These are phyloP conservation scores for Microchrysa polita DNA, from an alignment of 2,888 invertebrate genomes.

Conservation along the genomic window DNA sequence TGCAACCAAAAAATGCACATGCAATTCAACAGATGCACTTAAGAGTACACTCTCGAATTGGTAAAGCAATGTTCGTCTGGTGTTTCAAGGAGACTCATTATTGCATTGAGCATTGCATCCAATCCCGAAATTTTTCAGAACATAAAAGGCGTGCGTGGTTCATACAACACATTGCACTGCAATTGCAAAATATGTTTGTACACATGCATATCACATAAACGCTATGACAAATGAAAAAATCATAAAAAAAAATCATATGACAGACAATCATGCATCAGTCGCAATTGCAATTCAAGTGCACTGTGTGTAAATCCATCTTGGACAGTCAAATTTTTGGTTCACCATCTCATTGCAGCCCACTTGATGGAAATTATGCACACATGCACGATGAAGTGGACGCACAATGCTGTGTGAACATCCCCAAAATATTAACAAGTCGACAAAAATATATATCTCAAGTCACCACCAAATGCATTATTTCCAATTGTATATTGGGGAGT, in stretches of 20 bases:
- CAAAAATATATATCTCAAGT: slow-evolving; percentile 7
- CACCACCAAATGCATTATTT: not conserved
- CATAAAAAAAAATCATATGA: slow-evolving; percentile 17
- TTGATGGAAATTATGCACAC: not conserved
- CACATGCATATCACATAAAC: no score
- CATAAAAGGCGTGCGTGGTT: not conserved
- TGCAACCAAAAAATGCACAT: slow-evolving; percentile 12
- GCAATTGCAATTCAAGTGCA: not conserved
- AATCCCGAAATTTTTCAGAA: slow-evolving; percentile 15
- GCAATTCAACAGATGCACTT: slow-evolving; percentile 24
- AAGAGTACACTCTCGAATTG: slow-evolving; percentile 25
- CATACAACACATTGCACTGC: slow-evolving; percentile 18
- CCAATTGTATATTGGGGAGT: not conserved
- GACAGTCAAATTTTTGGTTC: slow-evolving; percentile 11
- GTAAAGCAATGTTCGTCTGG: not conserved
- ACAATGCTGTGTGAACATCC: not conserved
- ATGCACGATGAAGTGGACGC: slow-evolving; percentile 6
- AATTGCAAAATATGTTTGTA: not conserved
- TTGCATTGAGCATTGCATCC: slow-evolving; percentile 2
- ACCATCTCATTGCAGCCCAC: slow-evolving; percentile 20
- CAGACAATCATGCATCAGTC: slow-evolving; percentile 26
- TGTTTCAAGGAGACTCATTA: slow-evolving; percentile 27
- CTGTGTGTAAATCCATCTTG: not conserved
- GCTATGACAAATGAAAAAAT: not conserved
- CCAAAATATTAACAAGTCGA: slow-evolving; percentile 2